phyloP scores from a whole-genome alignment of 2,113 vertebrate species.

The Platycercus adscitus region DNA sequence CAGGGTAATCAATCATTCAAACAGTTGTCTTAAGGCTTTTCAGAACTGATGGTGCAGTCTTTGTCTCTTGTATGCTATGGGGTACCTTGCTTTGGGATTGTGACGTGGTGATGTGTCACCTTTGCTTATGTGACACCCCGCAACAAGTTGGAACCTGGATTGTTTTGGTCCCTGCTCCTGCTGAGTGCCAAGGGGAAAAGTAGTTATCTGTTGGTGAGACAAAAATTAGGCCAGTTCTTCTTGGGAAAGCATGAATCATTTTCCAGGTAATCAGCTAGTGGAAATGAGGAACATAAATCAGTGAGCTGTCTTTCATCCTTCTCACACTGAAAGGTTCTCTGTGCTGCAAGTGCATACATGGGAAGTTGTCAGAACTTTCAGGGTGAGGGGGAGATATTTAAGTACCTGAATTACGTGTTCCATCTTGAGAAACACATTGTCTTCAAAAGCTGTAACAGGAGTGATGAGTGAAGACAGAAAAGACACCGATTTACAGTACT shows the following conservation, averaged over 20 bases:
- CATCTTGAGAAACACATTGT: not conserved
- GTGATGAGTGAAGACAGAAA: not conserved
- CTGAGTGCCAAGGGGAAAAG: not conserved
- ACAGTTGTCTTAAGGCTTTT: not conserved
- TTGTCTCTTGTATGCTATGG: not conserved
- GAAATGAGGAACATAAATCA: not conserved
- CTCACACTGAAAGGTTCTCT: not conserved
- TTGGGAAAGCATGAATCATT: not conserved
- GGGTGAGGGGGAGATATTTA: not conserved
- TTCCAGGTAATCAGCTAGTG: not conserved
- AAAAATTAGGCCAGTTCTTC: accelerated
- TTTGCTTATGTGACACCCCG: not conserved
- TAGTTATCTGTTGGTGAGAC: not conserved
- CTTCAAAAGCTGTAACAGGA: not conserved
- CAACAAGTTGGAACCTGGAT: accelerated
- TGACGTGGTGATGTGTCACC: not conserved
- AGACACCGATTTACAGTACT: too few relatives aligned
- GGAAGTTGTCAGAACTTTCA: not conserved
- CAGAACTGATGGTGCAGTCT: not conserved
- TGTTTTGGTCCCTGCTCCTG: not conserved
- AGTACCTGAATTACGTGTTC: not conserved
- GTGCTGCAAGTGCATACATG: not conserved
- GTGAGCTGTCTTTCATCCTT: not conserved
- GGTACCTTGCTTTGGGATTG: not conserved
- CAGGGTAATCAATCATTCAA: not conserved